Conservation (phyloP, 2,113 vertebrate species). For the Gymnobelideus leadbeateri region DNA sequence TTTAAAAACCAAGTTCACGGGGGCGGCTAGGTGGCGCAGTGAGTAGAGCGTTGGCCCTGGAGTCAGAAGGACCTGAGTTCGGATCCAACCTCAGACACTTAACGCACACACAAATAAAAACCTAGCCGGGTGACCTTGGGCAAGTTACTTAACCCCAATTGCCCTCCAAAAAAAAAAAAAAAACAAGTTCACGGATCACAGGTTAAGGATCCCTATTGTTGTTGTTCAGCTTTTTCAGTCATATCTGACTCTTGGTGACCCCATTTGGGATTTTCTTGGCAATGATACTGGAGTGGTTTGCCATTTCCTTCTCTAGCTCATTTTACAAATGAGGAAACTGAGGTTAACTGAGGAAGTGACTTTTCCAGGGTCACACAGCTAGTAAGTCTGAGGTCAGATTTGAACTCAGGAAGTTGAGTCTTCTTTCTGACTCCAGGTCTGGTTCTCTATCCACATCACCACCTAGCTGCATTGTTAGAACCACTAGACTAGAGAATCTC, state of each 20-base stretch:
- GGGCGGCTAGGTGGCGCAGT: no score
- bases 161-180: no score
- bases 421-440: not conserved
- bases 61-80: no score
- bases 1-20: not conserved
- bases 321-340: not conserved
- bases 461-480: not conserved
- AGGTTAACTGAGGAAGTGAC: not conserved
- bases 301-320: not conserved
- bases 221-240: not conserved
- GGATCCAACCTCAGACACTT: no score
- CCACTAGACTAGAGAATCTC: not conserved
- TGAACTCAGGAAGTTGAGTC: not conserved
- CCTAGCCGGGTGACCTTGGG: no score
- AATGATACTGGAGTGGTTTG: not conserved
- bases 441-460: not conserved
- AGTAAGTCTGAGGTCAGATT: not conserved
- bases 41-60: no score
- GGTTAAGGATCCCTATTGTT: not conserved
- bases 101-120: no score
- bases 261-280: not conserved
- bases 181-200: not conserved
- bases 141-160: no score
- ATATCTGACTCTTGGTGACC: not conserved
- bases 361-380: conserved; percentile 8